Conservation (phyloP, 2,797 vertebrate species). For the Ceryle rudis region DNA sequence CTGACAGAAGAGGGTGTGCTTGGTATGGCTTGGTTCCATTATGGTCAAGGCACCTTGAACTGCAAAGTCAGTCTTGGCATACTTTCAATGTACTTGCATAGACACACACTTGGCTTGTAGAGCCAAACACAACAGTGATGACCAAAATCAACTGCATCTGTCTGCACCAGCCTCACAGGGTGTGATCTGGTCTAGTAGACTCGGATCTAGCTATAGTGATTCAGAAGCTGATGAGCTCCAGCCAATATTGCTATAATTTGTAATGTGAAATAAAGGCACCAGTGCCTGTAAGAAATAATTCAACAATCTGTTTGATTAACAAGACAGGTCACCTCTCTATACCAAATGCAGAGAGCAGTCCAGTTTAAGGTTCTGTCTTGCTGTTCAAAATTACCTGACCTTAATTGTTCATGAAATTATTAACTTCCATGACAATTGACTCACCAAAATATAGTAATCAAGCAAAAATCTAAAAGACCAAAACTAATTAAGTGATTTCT, state of each 20-base stretch:
- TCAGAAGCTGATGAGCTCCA: background rate
- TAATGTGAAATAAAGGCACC: background rate
- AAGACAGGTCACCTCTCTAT: background rate
- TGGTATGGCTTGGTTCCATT: background rate
- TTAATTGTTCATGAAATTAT: background rate
- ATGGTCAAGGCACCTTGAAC: background rate
- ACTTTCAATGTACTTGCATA: background rate
- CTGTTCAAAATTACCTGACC: background rate
- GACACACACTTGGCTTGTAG: background rate
- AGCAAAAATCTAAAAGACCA: background rate
- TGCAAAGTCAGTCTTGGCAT: background rate
- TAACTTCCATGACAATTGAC: background rate
- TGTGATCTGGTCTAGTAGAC: accelerated
- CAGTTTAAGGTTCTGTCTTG: background rate
- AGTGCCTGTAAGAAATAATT: background rate
- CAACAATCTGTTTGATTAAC: background rate
- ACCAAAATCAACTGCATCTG: background rate
- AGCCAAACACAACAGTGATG: background rate
- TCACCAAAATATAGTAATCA: background rate
- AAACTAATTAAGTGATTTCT: background rate
- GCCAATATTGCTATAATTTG: background rate
- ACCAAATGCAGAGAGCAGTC: background rate
- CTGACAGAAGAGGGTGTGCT: background rate
- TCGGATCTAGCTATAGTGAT: background rate
- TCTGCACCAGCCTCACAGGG: background rate